A percentile compares a stretch with the other conserved stretches of the same genome.
Evolutionary conservation across 23 tunicate genomes (phyloP).

Genomic region (Phallusia fumigata): DNA sequence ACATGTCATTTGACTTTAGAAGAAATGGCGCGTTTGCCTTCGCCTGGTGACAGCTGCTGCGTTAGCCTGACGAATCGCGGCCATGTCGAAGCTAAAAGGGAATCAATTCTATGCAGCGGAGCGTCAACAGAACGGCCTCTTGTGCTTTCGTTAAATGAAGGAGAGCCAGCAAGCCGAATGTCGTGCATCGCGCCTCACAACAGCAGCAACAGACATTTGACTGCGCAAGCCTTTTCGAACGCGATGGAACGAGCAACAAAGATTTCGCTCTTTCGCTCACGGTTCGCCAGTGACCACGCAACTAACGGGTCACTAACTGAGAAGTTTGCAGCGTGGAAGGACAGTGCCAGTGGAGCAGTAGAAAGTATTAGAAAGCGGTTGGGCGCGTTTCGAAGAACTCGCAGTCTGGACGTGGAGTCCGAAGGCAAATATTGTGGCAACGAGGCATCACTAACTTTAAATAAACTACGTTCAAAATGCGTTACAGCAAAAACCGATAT

Average conservation of each 20-base stretch:
- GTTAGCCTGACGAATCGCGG: background rate
- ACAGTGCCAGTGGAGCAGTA: slow-evolving; percentile 30
- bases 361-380: slow-evolving; percentile 36
- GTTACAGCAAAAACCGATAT: background rate
- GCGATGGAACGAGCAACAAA: background rate
- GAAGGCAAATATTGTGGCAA: background rate
- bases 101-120: background rate
- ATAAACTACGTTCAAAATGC: background rate
- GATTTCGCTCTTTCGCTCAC: background rate
- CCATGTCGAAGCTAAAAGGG: background rate
- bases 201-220: background rate
- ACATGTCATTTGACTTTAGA: background rate
- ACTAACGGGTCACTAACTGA: background rate
- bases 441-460: background rate
- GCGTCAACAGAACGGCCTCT: background rate
- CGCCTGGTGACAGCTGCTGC: slow-evolving; percentile 2
- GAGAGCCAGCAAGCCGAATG: background rate
- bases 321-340: slow-evolving; percentile 29
- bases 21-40: background rate
- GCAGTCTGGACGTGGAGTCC: slow-evolving; percentile 18
- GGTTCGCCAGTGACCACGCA: background rate
- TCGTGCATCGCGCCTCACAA: background rate
- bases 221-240: background rate
- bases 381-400: slow-evolving; percentile 28
- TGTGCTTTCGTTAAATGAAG: background rate